Conservation (phyloP, 37 sponge, comb jelly and placozoan species). For the Ianthella basta region DNA sequence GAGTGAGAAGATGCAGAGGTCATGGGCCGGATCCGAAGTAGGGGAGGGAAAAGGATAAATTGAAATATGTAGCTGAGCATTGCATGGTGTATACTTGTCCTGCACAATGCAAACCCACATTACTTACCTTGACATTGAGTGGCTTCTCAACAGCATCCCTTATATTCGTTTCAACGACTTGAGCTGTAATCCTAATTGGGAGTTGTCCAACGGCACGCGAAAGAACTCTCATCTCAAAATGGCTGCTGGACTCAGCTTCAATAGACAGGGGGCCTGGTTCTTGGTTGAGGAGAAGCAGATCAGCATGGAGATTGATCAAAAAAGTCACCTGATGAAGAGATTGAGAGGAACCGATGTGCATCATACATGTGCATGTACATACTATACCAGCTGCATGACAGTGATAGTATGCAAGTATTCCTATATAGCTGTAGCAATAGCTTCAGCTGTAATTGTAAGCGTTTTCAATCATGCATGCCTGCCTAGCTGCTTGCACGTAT, state of each 20-base stretch:
- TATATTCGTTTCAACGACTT: not conserved
- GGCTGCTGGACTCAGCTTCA: not conserved
- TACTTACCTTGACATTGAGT: constrained; percentile 54
- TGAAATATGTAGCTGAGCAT: not conserved
- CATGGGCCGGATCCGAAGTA: too few species aligned
- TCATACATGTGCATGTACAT: too few species aligned
- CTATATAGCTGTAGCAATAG: too few species aligned
- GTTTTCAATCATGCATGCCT: too few species aligned
- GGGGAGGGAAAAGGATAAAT: too few species aligned
- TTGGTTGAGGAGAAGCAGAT: constrained; percentile 28
- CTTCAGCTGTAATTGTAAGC: too few species aligned
- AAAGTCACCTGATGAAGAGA: constrained; percentile 35
- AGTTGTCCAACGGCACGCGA: constrained; percentile 50
- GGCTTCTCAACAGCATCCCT: constrained; percentile 47
- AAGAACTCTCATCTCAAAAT: constrained; percentile 28
- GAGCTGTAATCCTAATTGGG: constrained; percentile 32
- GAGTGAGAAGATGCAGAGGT: too few species aligned
- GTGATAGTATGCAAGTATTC: too few species aligned
- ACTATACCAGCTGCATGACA: too few species aligned
- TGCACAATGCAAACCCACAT: too few species aligned
- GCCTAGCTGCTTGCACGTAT: too few species aligned
- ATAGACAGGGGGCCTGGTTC: not conserved
- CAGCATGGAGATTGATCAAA: constrained; percentile 31
- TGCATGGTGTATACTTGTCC: too few species aligned
- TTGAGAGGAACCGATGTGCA: not conserved